Evolutionary conservation across 2,113 vertebrate species (phyloP), one percentile per base, ranked within the genome.

Genomic region (Hypanus sabinus): DNA sequence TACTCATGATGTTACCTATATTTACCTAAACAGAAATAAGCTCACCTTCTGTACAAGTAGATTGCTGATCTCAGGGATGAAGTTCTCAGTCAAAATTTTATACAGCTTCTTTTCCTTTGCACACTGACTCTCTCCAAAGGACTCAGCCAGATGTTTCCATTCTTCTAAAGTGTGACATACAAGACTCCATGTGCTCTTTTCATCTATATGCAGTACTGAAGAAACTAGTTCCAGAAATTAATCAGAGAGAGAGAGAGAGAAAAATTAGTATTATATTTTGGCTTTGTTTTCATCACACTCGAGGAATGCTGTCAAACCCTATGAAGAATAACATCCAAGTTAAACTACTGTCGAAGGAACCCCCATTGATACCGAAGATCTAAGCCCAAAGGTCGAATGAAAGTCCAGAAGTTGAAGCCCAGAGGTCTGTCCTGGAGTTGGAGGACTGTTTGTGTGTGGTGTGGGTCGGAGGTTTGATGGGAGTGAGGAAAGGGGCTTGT

Each of bases 141-240:
- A 12, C 20, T 94, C 65, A 5, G 93, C 55, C 22, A 94, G 79
- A 55, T 33, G 11, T 0, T 88, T 68, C 93, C 94, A 94, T 27
- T 94, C 94, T 76, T 94, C 93, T n/a, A 94, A 60, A 38, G 55
- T 88, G 38, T 91, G 93, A 77, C 94, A 94, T 12, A 90, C 94
- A 81, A 94, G 93, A 70, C 80, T 90, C 94, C 93, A 94, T 20
- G 68, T 20, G 27, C 93, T 79, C 60, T 14, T 68, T 55, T 85
- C 33, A 60, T 88, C 81, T 8, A 38, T 27, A 36, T n/a, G 38
- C 5, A 71, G 9, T 75, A 55, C 18, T 70, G 62, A 6, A 60
- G 68, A 94, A 27, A 73, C 79, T 94, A 83, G 6, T 70, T 14
- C 2, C 62, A 68, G 62, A 91, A 92, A 92, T 68, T 22, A 92